Base-by-base conservation (phyloP, 2,888 invertebrate species). In the Calameuta pallipes region DNA sequence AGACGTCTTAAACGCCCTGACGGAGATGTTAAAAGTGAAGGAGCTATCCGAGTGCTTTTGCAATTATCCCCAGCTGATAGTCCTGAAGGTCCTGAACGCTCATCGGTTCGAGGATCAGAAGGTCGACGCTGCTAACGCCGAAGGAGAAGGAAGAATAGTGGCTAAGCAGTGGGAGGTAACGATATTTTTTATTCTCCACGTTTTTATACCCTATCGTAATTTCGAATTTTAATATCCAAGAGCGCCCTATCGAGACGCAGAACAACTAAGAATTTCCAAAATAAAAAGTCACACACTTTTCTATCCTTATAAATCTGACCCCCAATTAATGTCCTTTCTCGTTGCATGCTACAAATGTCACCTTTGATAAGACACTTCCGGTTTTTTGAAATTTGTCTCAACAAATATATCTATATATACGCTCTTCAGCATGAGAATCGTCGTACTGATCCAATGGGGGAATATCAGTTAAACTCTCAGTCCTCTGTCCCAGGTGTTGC, bases 21-120 rank as follows among this genome's bases (percentile, higher is more conserved):
- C 96, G 81, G 98, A 98, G 92, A 95, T 99, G 89, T 94, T 98
- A 86, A 95, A 96, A 82, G 95, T 96, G 77, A 94, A 95, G 69
- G 94, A 95, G 89, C 94, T 97, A 85, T 93, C 96, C 73, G 93
- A 95, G 80, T 95, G 95, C 85, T 98, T 98, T 94, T 94, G 95
- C 83, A 96, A 96, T 87, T 99, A 97, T 93, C 96, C 97, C 78
- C 99, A 99, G 93, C 94, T 99, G 78, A 95, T 98, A 69, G 95
- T 98, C 78, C 93, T 99, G 76, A 96, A 97, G 92, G 96, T 99
- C 23, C 94, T 99, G 85, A 95, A 97, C 89, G 96, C 97, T 77
- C 97, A 98, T 92, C 96, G 93, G 85, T 87, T 87, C 69, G 90
- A 91, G 78, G 91, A 91, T 37, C 89, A 87, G 76, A 89, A 88